Evolutionary conservation across 2,113 vertebrate genomes (phyloP).

Genomic region (Falcunculus frontatus): DNA sequence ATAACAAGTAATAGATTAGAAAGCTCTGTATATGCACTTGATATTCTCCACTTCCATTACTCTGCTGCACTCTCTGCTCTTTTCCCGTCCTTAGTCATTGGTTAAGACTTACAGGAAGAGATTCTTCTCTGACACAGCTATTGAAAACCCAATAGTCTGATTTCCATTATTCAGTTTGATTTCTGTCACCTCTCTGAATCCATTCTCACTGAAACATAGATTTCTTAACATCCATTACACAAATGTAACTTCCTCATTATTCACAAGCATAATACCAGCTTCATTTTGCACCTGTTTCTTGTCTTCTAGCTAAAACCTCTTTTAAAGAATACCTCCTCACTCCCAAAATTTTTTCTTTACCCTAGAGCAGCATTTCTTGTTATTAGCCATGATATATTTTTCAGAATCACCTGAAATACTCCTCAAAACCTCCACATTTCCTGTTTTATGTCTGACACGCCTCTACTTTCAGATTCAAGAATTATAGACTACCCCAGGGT

Average conservation of each 20-base stretch:
- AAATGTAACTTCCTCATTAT: neutral
- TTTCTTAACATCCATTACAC: slow-evolving; percentile 2
- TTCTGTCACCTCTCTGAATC: neutral
- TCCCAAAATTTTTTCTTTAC: neutral
- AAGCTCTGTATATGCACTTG: neutral
- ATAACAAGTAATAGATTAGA: slow-evolving; percentile 17
- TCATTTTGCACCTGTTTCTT: neutral
- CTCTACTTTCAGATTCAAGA: neutral
- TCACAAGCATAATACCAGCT: neutral
- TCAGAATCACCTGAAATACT: neutral
- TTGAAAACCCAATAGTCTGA: neutral
- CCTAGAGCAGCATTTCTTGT: slow-evolving; percentile 7
- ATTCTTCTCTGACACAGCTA: neutral
- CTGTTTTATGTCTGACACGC: neutral
- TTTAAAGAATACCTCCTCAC: neutral
- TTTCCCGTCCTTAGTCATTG: neutral
- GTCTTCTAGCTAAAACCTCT: neutral
- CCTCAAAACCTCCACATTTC: neutral
- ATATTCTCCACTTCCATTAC: neutral
- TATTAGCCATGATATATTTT: slow-evolving; percentile 7
- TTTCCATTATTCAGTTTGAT: slow-evolving; percentile 16
- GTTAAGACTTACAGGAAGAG: neutral
- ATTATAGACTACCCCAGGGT: neutral
- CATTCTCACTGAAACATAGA: neutral
- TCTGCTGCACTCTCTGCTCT: neutral